A percentile compares a stretch with the other conserved stretches of the same genome.
Evolutionary conservation across 2,888 invertebrate genomes (phyloP).

Genomic region (Bembecia ichneumoniformis): DNA sequence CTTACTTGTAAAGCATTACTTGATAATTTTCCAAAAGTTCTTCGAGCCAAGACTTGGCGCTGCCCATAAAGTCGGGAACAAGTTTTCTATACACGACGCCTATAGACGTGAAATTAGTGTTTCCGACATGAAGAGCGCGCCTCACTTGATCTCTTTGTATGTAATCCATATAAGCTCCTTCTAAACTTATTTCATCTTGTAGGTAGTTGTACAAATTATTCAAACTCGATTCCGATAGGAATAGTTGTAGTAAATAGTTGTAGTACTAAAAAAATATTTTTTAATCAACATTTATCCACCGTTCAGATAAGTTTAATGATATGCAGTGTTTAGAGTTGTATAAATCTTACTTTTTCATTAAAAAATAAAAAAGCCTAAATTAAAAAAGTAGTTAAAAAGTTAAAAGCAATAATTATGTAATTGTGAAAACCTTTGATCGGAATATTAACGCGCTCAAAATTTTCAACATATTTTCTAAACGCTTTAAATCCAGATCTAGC

Average conservation of each 20-base stretch:
- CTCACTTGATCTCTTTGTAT: slow-evolving; percentile 56
- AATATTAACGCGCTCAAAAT: no score
- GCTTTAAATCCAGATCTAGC: no score
- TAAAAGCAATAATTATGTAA: no score
- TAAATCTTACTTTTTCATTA: no score
- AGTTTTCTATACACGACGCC: slow-evolving; percentile 64
- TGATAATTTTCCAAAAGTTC: slow-evolving; percentile 66
- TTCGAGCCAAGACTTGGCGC: slow-evolving; percentile 71
- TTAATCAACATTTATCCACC: background rate
- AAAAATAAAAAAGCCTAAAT: no score
- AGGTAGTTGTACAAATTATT: slow-evolving; percentile 66
- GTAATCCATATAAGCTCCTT: slow-evolving; percentile 53
- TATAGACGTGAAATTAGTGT: slow-evolving; percentile 61
- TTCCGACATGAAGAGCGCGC: slow-evolving; percentile 67
- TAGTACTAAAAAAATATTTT: slow-evolving; percentile 48
- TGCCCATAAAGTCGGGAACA: slow-evolving; percentile 69
- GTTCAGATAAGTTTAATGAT: no score
- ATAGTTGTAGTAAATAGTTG: slow-evolving; percentile 59
- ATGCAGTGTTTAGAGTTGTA: no score
- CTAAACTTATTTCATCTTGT: slow-evolving; percentile 45
- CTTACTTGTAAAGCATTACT: slow-evolving; percentile 75
- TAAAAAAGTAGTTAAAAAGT: no score
- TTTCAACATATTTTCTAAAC: no score
- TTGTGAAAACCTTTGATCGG: no score
- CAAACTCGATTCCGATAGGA: slow-evolving; percentile 51